Base-by-base conservation (phyloP, 2,888 invertebrate species). In the Sturmia bella region DNA sequence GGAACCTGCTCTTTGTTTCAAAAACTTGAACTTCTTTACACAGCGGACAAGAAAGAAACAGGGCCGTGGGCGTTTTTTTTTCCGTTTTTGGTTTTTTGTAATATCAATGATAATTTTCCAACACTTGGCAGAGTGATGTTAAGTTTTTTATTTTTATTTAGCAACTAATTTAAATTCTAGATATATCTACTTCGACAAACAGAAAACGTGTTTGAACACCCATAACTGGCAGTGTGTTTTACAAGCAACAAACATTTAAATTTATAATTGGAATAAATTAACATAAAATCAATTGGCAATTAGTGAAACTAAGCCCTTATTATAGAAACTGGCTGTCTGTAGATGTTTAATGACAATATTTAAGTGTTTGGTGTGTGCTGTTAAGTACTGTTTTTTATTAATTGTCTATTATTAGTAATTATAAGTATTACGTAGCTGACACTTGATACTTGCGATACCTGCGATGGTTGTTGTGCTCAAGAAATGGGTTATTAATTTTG, bases 221-320 rank as follows among this genome's bases (percentile, higher is more conserved):
- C 48, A 45, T 48, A 70, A 50, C 48, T 64, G 63, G 21, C 7
- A 32, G 15, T 43, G 17, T 56, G 37, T 32, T 57, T 21, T 37
- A 45, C 43, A 56, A 43, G 15, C 24, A 21, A 66, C 12, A 41
- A 69, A 41, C 19, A 56, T 48, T 54, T 56, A 39, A 57, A 48
- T n/a, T n/a, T 76, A 21, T 61, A 63, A 48, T 70, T 56, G 37
- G 70, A 70, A 77, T 77, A 64, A 69, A 77, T 77, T 70, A 77
- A 50, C 69, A 70, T 77, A 37, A 56, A 77, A 64, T 57, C 63
- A 64, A 39, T 17, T 69, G 45, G 11, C 48, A 56, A 57, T 54
- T 57, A 69, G 52, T 13, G 54, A 69, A 69, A 56, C 41, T 17
- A 15, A 69, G 56, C 41, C 69, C 39, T 76, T 54, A 54, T 61